Base-by-base conservation (phyloP, 2,888 invertebrate species). In the Ichneumoninae sp. region DNA sequence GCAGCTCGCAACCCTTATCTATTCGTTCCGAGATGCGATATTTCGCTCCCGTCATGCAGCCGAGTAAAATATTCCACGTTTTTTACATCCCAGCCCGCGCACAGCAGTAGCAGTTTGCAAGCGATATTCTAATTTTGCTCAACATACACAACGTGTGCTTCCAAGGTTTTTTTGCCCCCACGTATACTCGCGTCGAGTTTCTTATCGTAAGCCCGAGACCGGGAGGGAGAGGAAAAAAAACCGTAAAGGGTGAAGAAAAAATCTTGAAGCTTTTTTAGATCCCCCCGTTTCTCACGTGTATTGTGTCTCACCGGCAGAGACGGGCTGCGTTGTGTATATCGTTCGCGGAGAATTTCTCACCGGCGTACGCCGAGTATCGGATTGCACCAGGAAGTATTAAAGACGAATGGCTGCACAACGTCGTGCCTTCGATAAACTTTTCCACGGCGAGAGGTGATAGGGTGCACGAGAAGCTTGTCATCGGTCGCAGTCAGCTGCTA, bases 401-500 rank as follows among this genome's bases (percentile, higher is more conserved):
- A 69, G 68, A 75, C 60, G 22, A 75, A 75, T 26, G 50, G 69
- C 63, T 74, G 68, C 57, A 63, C 57, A 33, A 30, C 16, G 16
- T 44, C 63, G 69, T 70, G 19, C 13, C 30, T 66, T 36, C 19
- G 69, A 54, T 40, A 83, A 83, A 80, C 16, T 75, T 80, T 80
- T 76, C 5, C 52, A 33, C 16, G 30, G 19, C 16, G 30, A 19
- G 70, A 50, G 50, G 36, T 19, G 47, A 69, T 79, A 71, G 36
- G 19, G 50, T 10, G 68, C 47, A 50, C 47, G 57, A 44, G 66
- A 47, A 65, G 40, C 54, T 57, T 36, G 5, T 19, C 44, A 79
- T 69, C 74, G 70, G 33, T 57, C 10, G 40, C 19, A 70, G 65
- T 77, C 73, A 69, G 63, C 69, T 78, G 74, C 36, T 73, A 33